Conservation (phyloP, 2,113 vertebrate genomes). For the Tringa solitaria region DNA sequence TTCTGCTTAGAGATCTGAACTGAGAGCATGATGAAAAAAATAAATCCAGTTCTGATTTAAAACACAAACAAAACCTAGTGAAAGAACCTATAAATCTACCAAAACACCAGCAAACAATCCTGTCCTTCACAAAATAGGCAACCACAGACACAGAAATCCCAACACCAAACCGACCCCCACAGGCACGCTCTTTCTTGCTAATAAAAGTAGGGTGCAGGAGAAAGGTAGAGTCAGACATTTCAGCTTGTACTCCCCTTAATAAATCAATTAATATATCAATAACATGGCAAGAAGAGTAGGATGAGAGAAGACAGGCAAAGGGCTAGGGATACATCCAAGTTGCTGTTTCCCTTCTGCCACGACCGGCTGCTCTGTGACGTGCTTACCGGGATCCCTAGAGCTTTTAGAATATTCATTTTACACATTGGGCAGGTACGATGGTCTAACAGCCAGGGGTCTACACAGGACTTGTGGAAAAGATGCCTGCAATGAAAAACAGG, state of each 20-base stretch:
- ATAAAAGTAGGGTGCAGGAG: neutral
- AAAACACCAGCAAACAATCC: neutral
- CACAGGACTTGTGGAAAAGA: constrained; percentile 97
- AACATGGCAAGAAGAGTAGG: neutral
- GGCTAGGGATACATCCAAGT: neutral
- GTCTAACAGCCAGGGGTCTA: constrained; percentile 97
- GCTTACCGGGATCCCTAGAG: constrained; percentile 94
- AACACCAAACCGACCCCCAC: neutral
- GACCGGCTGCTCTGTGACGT: neutral
- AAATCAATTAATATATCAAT: neutral
- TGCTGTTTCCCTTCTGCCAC: neutral
- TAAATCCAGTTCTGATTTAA: neutral
- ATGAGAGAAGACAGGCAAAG: neutral
- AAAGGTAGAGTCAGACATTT: neutral
- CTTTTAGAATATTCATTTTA: constrained; percentile 99
- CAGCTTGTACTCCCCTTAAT: neutral
- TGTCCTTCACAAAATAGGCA: neutral
- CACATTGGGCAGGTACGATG: constrained; percentile 99
- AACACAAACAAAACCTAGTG: neutral
- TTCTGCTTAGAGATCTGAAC: neutral
- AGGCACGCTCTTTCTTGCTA: neutral
- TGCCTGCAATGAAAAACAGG: constrained; percentile 82
- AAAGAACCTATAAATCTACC: neutral
- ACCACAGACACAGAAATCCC: neutral
- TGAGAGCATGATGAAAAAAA: neutral